phyloP scores from a whole-genome alignment of 2,888 invertebrate genomes.

The Gerosis bhagava region DNA sequence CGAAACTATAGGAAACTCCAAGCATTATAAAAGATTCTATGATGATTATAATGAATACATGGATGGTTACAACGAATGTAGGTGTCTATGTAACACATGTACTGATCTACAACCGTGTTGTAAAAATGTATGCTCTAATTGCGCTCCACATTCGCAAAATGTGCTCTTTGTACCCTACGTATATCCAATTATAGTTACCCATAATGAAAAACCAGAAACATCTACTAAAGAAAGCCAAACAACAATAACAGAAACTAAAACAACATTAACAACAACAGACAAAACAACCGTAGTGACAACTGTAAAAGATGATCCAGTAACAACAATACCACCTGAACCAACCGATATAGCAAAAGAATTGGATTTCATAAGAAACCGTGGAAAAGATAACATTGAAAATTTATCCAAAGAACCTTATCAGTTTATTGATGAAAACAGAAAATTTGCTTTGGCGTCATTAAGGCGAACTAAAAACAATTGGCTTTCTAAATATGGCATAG shows the following conservation, averaged over 20 bases:
- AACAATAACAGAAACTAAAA: no score
- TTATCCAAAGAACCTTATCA: constrained; percentile 14
- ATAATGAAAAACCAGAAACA: constrained; percentile 10
- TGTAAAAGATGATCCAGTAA: constrained; percentile 12
- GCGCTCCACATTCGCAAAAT: constrained; percentile 16
- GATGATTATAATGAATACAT: constrained; percentile 30
- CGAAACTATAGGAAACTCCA: neutral
- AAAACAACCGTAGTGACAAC: constrained; percentile 17
- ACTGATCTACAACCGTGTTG: constrained; percentile 31
- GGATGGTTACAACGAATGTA: constrained; percentile 41
- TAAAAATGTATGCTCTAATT: constrained; percentile 29
- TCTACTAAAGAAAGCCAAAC: neutral
- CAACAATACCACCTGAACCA: constrained; percentile 12
- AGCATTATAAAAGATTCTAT: neutral
- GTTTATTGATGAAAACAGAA: constrained; percentile 30
- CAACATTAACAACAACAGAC: constrained; percentile 22
- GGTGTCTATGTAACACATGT: constrained; percentile 34
- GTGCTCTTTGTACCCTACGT: constrained; percentile 28
- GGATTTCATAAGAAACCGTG: no score
- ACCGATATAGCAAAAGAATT: no score
- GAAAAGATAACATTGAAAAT: no score
- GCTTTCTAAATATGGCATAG: constrained; percentile 57
- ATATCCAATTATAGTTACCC: constrained; percentile 20
- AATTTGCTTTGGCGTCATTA: constrained; percentile 44
- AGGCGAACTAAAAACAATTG: constrained; percentile 49